Percentiles rank a stretch among this genome's conserved stretches.
phyloP scores from a whole-genome alignment of 2,113 vertebrate species.

The Euleptes europaea region DNA sequence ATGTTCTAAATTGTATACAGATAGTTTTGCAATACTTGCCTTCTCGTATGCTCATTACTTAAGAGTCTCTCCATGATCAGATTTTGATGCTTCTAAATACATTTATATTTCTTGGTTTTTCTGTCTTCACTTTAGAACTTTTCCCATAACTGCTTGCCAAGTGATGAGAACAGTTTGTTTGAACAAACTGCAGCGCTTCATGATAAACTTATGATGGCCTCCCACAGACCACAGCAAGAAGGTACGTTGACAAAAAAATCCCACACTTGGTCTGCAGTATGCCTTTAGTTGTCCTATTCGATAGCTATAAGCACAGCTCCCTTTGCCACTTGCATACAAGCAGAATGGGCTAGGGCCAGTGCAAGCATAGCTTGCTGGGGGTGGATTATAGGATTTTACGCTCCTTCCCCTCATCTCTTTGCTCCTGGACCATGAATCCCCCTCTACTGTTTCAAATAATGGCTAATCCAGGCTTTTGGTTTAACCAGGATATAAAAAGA shows the following conservation, averaged over 20 bases:
- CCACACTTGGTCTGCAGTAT: background rate
- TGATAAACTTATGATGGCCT: constrained; percentile 67
- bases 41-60: background rate
- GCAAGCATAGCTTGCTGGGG: background rate
- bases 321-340: background rate
- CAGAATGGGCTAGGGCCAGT: background rate
- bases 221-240: constrained; percentile 78
- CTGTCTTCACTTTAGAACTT: constrained; percentile 66
- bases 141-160: constrained; percentile 64
- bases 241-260: constrained; percentile 59
- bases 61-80: background rate
- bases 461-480: background rate
- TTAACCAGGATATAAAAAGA: background rate
- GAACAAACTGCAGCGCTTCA: constrained; percentile 69
- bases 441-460: background rate
- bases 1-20: background rate
- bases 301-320: background rate
- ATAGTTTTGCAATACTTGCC: background rate
- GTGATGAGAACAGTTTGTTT: constrained; percentile 62
- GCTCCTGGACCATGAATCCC: background rate
- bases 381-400: background rate
- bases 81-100: background rate
- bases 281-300: background rate
- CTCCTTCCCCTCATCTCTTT: background rate
- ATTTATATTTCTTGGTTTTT: background rate